phyloP scores from a whole-genome alignment of 2,797 vertebrate species.

The Poecilia velifera region DNA sequence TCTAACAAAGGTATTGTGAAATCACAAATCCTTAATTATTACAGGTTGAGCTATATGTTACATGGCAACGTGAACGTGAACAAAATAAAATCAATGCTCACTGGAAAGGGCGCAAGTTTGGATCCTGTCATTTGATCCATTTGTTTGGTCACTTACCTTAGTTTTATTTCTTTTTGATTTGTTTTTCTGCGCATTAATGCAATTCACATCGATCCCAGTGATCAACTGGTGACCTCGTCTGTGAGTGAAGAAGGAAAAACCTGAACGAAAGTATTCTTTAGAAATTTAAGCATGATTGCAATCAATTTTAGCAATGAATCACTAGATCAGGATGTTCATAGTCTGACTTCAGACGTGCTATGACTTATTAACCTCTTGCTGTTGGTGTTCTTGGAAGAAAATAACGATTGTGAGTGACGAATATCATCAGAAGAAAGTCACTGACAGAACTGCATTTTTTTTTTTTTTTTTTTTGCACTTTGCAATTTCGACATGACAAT shows the following conservation, averaged over 20 bases:
- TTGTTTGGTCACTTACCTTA: background rate
- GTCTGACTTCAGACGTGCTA: background rate
- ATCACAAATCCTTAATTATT: no score
- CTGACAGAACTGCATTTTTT: background rate
- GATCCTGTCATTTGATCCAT: background rate
- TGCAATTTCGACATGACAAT: background rate
- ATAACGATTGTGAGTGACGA: background rate
- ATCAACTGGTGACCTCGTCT: background rate
- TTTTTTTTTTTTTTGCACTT: no score
- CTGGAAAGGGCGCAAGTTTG: background rate
- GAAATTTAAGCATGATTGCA: background rate
- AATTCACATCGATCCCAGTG: background rate
- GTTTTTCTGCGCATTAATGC: background rate
- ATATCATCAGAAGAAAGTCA: background rate
- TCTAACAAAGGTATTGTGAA: no score
- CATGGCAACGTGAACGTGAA: background rate
- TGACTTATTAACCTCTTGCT: background rate
- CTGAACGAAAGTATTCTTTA: background rate
- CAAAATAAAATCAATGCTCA: background rate
- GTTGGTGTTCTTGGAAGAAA: background rate
- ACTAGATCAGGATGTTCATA: background rate
- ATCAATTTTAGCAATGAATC: background rate
- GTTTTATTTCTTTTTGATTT: background rate
- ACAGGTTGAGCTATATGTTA: background rate
- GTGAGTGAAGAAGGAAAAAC: background rate